Evolutionary conservation across 2,888 invertebrate species (phyloP).

Genomic region (Leptinotarsa tumamoca): DNA sequence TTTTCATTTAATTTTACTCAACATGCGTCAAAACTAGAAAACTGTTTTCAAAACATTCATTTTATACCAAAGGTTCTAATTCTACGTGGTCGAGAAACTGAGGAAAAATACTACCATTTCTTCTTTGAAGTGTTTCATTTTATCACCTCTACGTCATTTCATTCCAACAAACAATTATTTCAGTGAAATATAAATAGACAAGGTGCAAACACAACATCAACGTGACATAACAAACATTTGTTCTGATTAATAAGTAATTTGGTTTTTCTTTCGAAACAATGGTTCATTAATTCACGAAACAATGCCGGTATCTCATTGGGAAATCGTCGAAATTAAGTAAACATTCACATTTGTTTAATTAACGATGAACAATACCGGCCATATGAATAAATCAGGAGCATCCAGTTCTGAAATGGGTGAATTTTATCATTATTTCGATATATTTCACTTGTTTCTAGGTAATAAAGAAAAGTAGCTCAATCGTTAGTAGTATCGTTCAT

Average conservation of each 20-base stretch:
- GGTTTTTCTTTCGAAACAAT: background rate
- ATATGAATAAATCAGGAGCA: background rate
- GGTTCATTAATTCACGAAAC: slow-evolving; percentile 4
- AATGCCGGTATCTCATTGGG: background rate
- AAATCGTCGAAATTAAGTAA: slow-evolving; percentile 2
- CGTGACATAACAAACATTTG: slow-evolving; percentile 1
- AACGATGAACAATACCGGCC: background rate
- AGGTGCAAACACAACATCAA: background rate
- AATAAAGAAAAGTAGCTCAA: too few relatives aligned
- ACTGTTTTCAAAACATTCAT: too few relatives aligned
- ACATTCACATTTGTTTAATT: slow-evolving; percentile 4
- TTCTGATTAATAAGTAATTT: background rate
- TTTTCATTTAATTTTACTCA: too few relatives aligned
- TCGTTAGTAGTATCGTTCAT: too few relatives aligned
- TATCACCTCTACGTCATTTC: background rate
- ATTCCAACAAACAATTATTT: slow-evolving; percentile 1
- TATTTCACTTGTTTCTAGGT: too few relatives aligned
- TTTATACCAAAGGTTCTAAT: too few relatives aligned
- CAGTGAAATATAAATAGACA: background rate
- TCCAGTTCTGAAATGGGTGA: background rate
- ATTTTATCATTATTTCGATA: background rate
- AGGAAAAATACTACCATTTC: too few relatives aligned
- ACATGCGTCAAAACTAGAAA: too few relatives aligned
- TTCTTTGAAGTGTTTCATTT: too few relatives aligned
- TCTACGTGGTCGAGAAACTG: too few relatives aligned